Conservation (phyloP, 1,140 invertebrate species). For the Neodiprion lecontei region DNA sequence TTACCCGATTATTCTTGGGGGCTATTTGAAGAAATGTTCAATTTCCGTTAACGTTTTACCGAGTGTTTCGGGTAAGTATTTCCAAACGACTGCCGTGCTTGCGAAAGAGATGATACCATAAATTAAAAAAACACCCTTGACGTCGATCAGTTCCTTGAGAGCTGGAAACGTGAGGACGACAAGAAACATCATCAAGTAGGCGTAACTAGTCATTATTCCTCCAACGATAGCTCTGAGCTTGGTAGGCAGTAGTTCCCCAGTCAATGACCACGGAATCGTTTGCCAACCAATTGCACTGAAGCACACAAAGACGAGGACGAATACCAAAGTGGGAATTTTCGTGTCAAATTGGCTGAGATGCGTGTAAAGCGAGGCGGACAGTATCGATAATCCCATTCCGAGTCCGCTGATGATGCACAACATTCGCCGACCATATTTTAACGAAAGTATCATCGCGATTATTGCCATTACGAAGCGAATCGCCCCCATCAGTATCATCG, state of each 20-base stretch:
- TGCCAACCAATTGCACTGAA: constrained; percentile 64
- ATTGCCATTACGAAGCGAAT: constrained; percentile 64
- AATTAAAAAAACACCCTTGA: constrained; percentile 67
- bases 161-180: constrained; percentile 70
- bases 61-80: constrained; percentile 77
- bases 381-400: constrained; percentile 65
- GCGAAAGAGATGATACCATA: constrained; percentile 67
- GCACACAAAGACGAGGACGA: constrained; percentile 62
- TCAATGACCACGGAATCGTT: constrained; percentile 71
- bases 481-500: constrained; percentile 60
- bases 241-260: constrained; percentile 64
- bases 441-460: constrained; percentile 59
- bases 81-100: constrained; percentile 65
- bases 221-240: constrained; percentile 63
- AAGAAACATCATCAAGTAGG: constrained; percentile 71
- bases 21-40: constrained; percentile 37
- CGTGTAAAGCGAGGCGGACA: constrained; percentile 61
- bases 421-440: constrained; percentile 61
- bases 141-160: constrained; percentile 59
- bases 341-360: constrained; percentile 43
- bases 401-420: constrained; percentile 62
- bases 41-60: constrained; percentile 70
- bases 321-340: constrained; percentile 46
- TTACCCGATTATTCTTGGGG: no score
- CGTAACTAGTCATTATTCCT: constrained; percentile 65